A percentile compares a stretch with the other conserved stretches of the same genome.
phyloP scores from a whole-genome alignment of 2,113 vertebrate genomes.

The Pachypanchax playfairii region DNA sequence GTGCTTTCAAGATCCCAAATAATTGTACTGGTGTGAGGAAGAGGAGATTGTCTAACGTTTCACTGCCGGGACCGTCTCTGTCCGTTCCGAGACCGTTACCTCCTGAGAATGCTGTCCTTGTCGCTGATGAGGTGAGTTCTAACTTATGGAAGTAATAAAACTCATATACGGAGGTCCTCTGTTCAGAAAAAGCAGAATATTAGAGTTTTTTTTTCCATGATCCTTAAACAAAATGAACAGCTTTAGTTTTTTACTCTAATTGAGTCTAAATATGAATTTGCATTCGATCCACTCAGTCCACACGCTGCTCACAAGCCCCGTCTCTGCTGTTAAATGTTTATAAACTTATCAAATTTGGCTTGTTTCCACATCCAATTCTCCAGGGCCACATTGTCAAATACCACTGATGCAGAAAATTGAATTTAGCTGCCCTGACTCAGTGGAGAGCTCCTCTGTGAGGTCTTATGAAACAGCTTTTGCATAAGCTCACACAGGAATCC shows the following conservation, averaged over 20 bases:
- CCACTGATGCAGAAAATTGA: slow-evolving; percentile 58
- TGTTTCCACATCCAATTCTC: slow-evolving; percentile 38
- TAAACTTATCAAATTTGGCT: slow-evolving; percentile 50
- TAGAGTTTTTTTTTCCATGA: neutral
- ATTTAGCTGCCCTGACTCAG: slow-evolving; percentile 32
- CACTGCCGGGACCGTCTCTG: slow-evolving; percentile 89
- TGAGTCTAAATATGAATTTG: slow-evolving; percentile 22
- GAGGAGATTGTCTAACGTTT: slow-evolving; percentile 92
- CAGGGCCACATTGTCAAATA: slow-evolving; percentile 45
- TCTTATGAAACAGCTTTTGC: slow-evolving; percentile 62
- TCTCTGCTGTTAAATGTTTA: slow-evolving; percentile 40
- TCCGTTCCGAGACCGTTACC: slow-evolving; percentile 87
- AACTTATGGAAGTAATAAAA: neutral
- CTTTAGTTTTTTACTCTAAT: slow-evolving; percentile 9
- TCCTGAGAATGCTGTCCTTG: slow-evolving; percentile 80
- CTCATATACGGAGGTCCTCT: too few species aligned
- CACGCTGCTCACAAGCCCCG: slow-evolving; percentile 20
- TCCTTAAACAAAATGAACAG: neutral
- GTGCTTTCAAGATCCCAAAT: slow-evolving; percentile 98
- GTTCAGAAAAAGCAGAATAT: neutral
- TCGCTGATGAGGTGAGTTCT: slow-evolving; percentile 87
- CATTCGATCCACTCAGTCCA: slow-evolving; percentile 8
- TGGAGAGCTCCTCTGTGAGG: slow-evolving; percentile 34
- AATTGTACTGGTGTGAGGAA: slow-evolving; percentile 96
- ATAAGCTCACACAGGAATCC: slow-evolving; percentile 43